Evolutionary conservation across 2,113 vertebrate species (phyloP).

Genomic region (Perca flavescens): DNA sequence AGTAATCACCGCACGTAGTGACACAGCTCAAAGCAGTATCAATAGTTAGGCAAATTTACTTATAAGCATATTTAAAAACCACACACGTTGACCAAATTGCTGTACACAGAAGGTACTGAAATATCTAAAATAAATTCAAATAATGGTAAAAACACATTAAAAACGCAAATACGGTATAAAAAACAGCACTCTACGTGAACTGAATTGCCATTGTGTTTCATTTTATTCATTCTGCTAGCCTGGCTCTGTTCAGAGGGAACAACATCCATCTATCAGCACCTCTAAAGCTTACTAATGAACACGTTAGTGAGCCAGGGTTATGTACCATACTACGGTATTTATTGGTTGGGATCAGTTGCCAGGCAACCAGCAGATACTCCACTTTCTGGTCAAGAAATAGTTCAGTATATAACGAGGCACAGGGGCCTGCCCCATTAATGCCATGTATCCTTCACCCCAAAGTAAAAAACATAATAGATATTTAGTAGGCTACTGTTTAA

Average conservation of each 20-base stretch:
- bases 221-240: background rate
- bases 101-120: background rate
- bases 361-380: background rate
- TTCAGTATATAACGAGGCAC: too few species aligned
- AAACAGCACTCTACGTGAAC: background rate
- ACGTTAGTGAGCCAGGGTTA: background rate
- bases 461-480: too few species aligned
- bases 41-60: constrained; percentile 28
- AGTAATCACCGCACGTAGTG: constrained; percentile 45
- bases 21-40: constrained; percentile 22
- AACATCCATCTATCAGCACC: background rate
- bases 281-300: background rate
- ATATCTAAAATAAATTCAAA: background rate
- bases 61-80: background rate
- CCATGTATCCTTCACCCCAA: too few species aligned
- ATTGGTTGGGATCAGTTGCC: background rate
- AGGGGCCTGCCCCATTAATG: too few species aligned
- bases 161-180: background rate
- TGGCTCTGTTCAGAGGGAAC: background rate
- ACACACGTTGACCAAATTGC: background rate
- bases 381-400: background rate
- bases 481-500: too few species aligned
- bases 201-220: background rate
- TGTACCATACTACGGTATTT: background rate
- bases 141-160: background rate